Evolutionary conservation across 2,888 invertebrate genomes (phyloP), one percentile per base, ranked within the genome.

Genomic region (Ichneumoninae sp.): DNA sequence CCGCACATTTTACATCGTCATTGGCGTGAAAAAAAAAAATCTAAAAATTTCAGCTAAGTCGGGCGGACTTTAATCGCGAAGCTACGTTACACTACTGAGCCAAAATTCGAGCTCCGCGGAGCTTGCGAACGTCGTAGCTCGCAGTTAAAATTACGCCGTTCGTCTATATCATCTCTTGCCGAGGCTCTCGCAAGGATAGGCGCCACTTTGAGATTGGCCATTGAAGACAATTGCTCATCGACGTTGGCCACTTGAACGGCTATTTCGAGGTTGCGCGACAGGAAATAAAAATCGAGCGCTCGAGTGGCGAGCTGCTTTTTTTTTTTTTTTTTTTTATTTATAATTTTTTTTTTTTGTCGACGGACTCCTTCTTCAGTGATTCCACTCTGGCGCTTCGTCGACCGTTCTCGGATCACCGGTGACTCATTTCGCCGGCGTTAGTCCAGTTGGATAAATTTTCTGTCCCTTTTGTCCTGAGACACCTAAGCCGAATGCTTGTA

Each of bases 111-210:
- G 52, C 26, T 40, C 65, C 75, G 65, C 63, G 47, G 60, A 65
- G 33, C 30, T 63, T 30, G 63, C 63, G 75, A 75, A 57, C n/a
- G 71, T 71, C 68, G 71, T 68, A 63, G 60, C 79, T 52, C 66
- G 81, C 50, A 73, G 82, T 85, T 85, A 85, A 85, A 85, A 85
- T 85, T 80, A 85, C 76, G 71, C 76, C 70, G 60, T 76, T 80
- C 63, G 82, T 73, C 71, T 82, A 82, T 82, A 82, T 66, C 52
- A 78, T 71, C 44, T 76, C 57, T 60, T 60, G 10, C 70, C 65
- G 76, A 65, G 26, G 63, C 47, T 79, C 79, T 82, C 52, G 76
- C 54, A 66, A 66, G 36, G 13, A 36, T 22, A 76, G 52, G 76
- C 76, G 76, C 76, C 76, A 65, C 65, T 83, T 60, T 68, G 50